A percentile compares a stretch with the other conserved stretches of the same genome.
phyloP scores from a whole-genome alignment of 2,113 vertebrate species.

The Corythaeola cristata region DNA sequence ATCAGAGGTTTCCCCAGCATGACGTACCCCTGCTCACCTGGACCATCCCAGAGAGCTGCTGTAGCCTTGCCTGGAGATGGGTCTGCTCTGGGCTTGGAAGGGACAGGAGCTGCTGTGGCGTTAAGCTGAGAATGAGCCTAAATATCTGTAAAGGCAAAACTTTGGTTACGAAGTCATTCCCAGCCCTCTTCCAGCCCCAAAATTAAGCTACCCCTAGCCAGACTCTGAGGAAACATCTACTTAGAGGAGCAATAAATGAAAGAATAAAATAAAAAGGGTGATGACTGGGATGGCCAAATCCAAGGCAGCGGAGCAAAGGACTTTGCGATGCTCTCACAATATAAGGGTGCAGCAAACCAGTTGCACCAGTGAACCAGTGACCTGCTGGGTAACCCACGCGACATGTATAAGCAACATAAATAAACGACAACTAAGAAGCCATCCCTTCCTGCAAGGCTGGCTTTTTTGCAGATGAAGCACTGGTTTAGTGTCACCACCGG shows the following conservation, averaged over 20 bases:
- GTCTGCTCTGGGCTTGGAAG: not conserved
- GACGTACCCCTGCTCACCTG: not conserved
- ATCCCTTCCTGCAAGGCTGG: not conserved
- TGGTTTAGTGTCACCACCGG: conserved; percentile 61
- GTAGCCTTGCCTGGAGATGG: not conserved
- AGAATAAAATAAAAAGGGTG: not conserved
- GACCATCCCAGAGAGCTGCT: not conserved
- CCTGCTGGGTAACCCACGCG: fast-evolving
- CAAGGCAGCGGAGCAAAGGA: not conserved
- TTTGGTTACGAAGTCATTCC: not conserved
- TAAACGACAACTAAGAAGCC: not conserved
- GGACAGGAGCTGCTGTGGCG: not conserved
- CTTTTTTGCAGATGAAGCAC: not conserved
- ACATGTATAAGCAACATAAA: not conserved
- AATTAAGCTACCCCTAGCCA: not conserved
- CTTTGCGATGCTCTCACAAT: not conserved
- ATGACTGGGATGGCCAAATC: not conserved
- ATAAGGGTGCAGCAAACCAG: not conserved
- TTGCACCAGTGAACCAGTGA: not conserved
- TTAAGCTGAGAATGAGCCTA: not conserved
- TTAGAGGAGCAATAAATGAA: not conserved
- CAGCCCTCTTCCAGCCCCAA: too few species aligned
- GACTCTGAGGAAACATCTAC: not conserved
- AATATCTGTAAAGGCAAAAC: not conserved
- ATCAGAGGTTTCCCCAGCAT: not conserved